Conservation (phyloP, 2,113 vertebrate genomes). For the Vulpes lagopus region DNA sequence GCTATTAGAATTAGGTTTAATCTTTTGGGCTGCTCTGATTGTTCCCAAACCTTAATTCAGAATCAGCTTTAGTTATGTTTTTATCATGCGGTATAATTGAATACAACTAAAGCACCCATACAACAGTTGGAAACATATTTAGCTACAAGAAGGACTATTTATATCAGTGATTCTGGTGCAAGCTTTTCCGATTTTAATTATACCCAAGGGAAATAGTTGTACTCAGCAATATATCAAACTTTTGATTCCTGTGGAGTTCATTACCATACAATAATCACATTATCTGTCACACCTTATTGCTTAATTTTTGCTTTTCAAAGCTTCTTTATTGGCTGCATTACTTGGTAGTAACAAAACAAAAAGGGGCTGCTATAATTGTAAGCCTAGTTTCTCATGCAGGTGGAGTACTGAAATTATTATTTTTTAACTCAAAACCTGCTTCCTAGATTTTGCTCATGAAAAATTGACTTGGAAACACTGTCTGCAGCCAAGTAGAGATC, state of each 20-base stretch:
- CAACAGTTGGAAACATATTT: conserved; percentile 63
- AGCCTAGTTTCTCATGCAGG: not conserved
- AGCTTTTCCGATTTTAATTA: conserved; percentile 77
- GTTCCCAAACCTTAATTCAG: conserved; percentile 28
- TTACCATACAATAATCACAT: conserved; percentile 53
- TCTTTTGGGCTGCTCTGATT: conserved; percentile 2
- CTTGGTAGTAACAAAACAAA: not conserved
- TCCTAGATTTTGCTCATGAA: conserved; percentile 14
- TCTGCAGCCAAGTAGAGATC: not conserved
- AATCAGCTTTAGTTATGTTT: conserved; percentile 36
- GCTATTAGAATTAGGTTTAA: conserved; percentile 51
- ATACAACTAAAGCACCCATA: not conserved
- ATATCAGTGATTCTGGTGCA: conserved; percentile 55
- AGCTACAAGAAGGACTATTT: conserved; percentile 68
- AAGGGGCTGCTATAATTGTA: not conserved
- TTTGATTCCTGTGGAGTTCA: conserved; percentile 70
- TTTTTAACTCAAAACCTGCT: not conserved
- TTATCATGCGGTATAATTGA: conserved; percentile 13
- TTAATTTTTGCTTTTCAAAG: conserved; percentile 76
- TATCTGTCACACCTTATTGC: conserved; percentile 64
- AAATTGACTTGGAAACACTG: conserved; percentile 23
- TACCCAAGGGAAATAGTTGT: conserved; percentile 56
- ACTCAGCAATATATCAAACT: conserved; percentile 62
- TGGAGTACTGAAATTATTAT: not conserved
- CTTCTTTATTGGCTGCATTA: conserved; percentile 30